Evolutionary conservation across 1,140 invertebrate genomes (phyloP).

Genomic region (Mizuhopecten yessoensis): DNA sequence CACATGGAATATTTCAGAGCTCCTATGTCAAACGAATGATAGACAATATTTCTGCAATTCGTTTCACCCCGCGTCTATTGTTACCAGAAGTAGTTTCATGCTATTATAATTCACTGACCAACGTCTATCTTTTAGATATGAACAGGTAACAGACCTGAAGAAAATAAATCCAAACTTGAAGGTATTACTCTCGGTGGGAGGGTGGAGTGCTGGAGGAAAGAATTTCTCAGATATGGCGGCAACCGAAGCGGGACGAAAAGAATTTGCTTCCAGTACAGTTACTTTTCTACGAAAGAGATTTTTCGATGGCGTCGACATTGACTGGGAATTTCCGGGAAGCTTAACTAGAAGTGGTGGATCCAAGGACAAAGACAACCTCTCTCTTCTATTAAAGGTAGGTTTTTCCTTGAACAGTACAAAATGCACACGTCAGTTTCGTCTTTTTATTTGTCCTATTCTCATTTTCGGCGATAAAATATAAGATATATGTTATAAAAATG

Average conservation of each 20-base stretch:
- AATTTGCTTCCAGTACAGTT: constrained; percentile 85
- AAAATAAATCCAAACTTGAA: constrained; percentile 84
- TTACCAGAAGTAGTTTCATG: no score
- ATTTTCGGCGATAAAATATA: no score
- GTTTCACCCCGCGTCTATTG: no score
- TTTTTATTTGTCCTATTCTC: no score
- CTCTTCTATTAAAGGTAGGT: constrained; percentile 54
- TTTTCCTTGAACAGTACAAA: neutral
- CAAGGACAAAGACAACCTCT: constrained; percentile 55
- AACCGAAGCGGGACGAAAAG: constrained; percentile 59
- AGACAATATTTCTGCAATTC: no score
- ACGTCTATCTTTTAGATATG: constrained; percentile 47
- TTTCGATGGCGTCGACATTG: constrained; percentile 97
- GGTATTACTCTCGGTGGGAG: constrained; percentile 95
- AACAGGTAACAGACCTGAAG: constrained; percentile 86
- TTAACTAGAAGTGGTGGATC: constrained; percentile 50
- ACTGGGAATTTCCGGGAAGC: constrained; percentile 95
- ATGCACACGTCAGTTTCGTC: no score
- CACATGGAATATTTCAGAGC: no score
- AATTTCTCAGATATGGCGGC: constrained; percentile 83
- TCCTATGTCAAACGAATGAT: no score
- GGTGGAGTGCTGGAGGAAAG: constrained; percentile 96
- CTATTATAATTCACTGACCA: no score
- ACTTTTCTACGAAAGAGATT: constrained; percentile 95
- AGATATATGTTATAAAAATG: no score